Conservation (phyloP, 2,888 invertebrate genomes). For the Orthosia gracilis region DNA sequence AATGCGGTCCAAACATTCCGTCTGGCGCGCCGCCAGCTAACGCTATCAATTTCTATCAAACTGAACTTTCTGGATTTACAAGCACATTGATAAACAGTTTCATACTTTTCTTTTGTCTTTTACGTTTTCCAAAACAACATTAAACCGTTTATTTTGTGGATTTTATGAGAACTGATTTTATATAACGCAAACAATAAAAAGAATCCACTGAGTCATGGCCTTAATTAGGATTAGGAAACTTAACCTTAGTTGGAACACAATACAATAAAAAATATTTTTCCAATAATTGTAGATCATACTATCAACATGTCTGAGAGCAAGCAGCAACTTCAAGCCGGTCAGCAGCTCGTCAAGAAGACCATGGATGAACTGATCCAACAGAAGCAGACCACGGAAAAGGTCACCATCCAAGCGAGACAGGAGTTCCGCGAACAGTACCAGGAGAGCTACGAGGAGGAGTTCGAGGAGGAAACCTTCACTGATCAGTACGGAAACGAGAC, state of each 20-base stretch:
- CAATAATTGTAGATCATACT: constrained; percentile 73
- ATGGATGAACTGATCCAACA: constrained; percentile 88
- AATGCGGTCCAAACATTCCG: constrained; percentile 82
- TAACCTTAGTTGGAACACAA: constrained; percentile 9
- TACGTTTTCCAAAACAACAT: constrained; percentile 53
- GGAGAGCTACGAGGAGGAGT: constrained; percentile 89
- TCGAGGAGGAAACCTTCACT: constrained; percentile 88
- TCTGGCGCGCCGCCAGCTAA: constrained; percentile 82
- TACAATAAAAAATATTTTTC: constrained; percentile 55
- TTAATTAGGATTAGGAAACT: constrained; percentile 13
- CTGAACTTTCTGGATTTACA: constrained; percentile 76
- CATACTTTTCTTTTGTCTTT: constrained; percentile 67
- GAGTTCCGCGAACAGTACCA: constrained; percentile 88
- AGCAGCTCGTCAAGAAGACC: constrained; percentile 87
- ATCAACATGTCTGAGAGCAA: constrained; percentile 85
- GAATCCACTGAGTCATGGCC: constrained; percentile 18
- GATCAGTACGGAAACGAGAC: constrained; percentile 87
- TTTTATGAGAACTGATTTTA: constrained; percentile 33
- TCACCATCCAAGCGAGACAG: constrained; percentile 88
- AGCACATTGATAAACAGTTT: constrained; percentile 75
- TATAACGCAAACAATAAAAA: constrained; percentile 39
- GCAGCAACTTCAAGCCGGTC: constrained; percentile 85
- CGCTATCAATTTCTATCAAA: constrained; percentile 85
- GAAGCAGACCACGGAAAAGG: constrained; percentile 83
- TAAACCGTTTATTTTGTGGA: constrained; percentile 30